Evolutionary conservation across 2,888 invertebrate species (phyloP).

Genomic region (Endotricha flammealis): DNA sequence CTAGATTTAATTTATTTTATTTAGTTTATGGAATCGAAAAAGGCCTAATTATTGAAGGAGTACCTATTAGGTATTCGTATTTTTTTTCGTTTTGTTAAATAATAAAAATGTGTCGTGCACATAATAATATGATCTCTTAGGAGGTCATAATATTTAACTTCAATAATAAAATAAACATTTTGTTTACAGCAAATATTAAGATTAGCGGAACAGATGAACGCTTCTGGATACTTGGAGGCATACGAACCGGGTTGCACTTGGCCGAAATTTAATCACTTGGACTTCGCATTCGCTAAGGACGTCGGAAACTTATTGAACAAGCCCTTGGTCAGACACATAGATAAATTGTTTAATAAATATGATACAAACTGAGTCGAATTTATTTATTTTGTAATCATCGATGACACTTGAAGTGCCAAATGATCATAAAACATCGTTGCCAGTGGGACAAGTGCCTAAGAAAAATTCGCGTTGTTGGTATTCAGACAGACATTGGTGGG

Average conservation of each 20-base stretch:
- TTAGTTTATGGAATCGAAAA: too few species aligned
- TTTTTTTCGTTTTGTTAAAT: too few species aligned
- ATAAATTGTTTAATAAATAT: constrained; percentile 55
- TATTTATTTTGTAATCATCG: too few species aligned
- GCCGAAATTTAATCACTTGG: constrained; percentile 69
- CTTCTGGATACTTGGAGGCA: constrained; percentile 45
- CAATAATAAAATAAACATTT: not conserved
- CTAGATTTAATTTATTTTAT: too few species aligned
- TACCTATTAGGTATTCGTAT: too few species aligned
- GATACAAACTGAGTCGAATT: constrained; percentile 21
- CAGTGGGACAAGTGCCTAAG: too few species aligned
- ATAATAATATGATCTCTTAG: too few species aligned
- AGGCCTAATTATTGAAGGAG: too few species aligned
- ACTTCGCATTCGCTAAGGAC: constrained; percentile 64
- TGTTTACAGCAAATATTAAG: constrained; percentile 54
- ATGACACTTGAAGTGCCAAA: too few species aligned
- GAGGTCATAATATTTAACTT: not conserved
- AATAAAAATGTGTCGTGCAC: not conserved
- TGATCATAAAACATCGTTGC: too few species aligned
- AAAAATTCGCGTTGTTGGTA: too few species aligned
- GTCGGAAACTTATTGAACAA: constrained; percentile 52
- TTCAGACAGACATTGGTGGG: too few species aligned
- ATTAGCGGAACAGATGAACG: constrained; percentile 43
- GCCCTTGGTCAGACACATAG: constrained; percentile 45
- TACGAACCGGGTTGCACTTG: constrained; percentile 46